Conservation (phyloP, 2,888 invertebrate genomes). For the Pammene fasciana region DNA sequence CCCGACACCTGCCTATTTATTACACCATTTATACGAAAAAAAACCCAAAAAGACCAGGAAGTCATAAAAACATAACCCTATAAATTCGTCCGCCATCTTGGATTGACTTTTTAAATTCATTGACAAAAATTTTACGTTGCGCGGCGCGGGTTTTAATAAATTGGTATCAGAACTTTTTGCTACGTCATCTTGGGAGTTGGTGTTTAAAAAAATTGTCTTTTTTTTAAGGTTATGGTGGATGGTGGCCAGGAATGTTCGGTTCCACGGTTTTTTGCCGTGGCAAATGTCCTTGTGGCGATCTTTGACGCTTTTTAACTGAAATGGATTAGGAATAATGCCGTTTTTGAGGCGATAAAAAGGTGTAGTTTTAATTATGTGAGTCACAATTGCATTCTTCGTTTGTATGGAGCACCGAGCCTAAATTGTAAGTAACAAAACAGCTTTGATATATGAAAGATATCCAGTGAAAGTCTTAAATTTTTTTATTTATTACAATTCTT, state of each 20-base stretch:
- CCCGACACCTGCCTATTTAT: conserved; percentile 78
- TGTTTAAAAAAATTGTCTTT: conserved; percentile 19
- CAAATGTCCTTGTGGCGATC: conserved; percentile 70
- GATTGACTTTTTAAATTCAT: conserved; percentile 66
- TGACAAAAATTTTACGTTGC: conserved; percentile 58
- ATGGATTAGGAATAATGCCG: conserved; percentile 44
- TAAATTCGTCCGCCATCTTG: conserved; percentile 63
- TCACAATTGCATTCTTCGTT: conserved; percentile 13
- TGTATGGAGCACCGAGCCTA: background rate
- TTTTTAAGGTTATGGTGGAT: conserved; percentile 52
- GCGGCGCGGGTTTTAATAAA: conserved; percentile 50
- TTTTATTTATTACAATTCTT: too few species aligned
- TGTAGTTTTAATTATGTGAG: conserved; percentile 22
- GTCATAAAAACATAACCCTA: conserved; percentile 70
- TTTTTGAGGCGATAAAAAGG: conserved; percentile 25
- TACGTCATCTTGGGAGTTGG: conserved; percentile 26
- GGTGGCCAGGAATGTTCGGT: conserved; percentile 70
- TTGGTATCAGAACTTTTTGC: conserved; percentile 47
- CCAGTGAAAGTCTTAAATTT: too few species aligned
- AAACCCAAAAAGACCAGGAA: conserved; percentile 70
- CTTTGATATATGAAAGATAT: too few species aligned
- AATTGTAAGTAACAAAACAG: background rate
- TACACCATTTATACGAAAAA: conserved; percentile 54
- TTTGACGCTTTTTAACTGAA: conserved; percentile 60
- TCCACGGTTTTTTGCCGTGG: conserved; percentile 76